phyloP scores from a whole-genome alignment of 2,113 vertebrate species.

The Heterocephalus glaber region DNA sequence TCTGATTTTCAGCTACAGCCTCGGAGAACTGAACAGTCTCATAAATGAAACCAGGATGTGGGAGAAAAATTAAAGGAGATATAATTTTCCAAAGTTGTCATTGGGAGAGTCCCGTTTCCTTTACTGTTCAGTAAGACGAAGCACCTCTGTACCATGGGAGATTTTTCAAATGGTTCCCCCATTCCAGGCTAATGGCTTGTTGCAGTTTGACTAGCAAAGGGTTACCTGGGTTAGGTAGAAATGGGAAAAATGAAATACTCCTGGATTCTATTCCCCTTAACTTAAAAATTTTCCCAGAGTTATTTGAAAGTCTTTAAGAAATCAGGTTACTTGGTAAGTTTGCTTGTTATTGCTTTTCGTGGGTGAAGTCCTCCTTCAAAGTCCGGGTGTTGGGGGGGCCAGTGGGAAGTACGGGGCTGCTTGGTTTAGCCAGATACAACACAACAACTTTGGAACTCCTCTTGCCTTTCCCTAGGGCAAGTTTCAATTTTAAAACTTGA shows the following conservation, averaged over 20 bases:
- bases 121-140: slow-evolving; percentile 35
- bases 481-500: background rate
- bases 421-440: background rate
- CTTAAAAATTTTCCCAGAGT: slow-evolving; percentile 57
- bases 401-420: background rate
- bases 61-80: slow-evolving; percentile 76
- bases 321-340: background rate
- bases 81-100: slow-evolving; percentile 54
- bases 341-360: background rate
- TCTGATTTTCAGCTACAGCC: slow-evolving; percentile 71
- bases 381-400: background rate
- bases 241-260: background rate
- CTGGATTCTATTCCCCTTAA: background rate
- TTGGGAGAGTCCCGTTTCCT: slow-evolving; percentile 41
- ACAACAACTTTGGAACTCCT: background rate
- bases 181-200: slow-evolving; percentile 48
- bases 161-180: slow-evolving; percentile 43
- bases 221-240: background rate
- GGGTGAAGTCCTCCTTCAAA: background rate
- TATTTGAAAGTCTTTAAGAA: slow-evolving; percentile 42
- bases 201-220: slow-evolving; percentile 10
- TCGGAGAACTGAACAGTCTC: slow-evolving; percentile 73
- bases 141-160: background rate
- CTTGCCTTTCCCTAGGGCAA: background rate
- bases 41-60: slow-evolving; percentile 75